Conservation (phyloP, 1,140 invertebrate genomes). For the Micrasema longulum region DNA sequence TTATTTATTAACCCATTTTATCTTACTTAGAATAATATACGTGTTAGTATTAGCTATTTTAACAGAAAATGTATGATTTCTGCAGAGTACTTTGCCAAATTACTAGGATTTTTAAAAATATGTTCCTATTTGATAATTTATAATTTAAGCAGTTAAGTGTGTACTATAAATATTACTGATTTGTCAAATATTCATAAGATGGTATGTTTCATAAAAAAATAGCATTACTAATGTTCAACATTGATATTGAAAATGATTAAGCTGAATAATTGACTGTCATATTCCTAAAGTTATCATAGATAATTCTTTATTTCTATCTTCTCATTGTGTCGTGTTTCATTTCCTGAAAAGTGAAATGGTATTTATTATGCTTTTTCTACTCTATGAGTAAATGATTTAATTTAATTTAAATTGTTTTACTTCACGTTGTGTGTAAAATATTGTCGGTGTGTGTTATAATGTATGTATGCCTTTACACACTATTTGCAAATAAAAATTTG, state of each 20-base stretch:
- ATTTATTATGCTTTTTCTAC: conserved; percentile 15
- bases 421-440: neutral
- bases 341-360: conserved; percentile 3
- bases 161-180: too few species aligned
- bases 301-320: neutral
- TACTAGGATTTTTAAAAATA: conserved; percentile 16
- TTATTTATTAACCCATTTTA: too few species aligned
- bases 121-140: conserved; percentile 22
- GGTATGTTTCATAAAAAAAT: too few species aligned
- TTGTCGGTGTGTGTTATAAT: neutral
- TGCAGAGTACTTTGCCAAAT: conserved; percentile 19
- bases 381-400: conserved; percentile 23
- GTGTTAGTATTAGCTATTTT: too few species aligned
- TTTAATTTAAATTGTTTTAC: neutral
- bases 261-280: too few species aligned
- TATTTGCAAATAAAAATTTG: neutral
- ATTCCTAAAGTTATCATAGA: too few species aligned
- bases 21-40: too few species aligned
- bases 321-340: conserved; percentile 2
- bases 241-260: too few species aligned
- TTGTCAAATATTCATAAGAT: too few species aligned
- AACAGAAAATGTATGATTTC: too few species aligned
- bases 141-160: neutral
- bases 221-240: too few species aligned
- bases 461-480: neutral